Evolutionary conservation across 2,113 vertebrate genomes (phyloP).

Genomic region (Spea multiplicata): DNA sequence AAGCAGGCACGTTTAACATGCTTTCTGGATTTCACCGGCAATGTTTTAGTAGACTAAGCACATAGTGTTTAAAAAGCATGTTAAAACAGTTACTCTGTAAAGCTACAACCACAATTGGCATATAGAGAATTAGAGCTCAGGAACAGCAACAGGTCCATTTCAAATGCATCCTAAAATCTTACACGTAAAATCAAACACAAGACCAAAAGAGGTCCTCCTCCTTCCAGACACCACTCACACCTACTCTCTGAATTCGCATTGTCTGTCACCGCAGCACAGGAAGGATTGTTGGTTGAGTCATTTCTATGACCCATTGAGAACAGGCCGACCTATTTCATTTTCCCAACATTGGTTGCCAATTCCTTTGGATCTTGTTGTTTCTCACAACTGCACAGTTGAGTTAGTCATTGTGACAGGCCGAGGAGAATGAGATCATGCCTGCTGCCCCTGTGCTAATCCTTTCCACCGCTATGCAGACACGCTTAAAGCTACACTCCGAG

Average conservation of each 20-base stretch:
- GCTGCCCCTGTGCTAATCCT: slow-evolving; percentile 9
- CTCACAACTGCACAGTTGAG: slow-evolving; percentile 14
- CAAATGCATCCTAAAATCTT: too few species aligned
- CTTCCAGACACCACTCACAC: not conserved
- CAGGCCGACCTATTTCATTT: slow-evolving; percentile 16
- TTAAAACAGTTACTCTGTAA: too few species aligned
- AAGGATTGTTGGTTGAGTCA: slow-evolving; percentile 16
- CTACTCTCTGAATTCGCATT: not conserved
- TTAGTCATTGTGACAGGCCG: slow-evolving; percentile 36
- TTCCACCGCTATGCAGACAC: not conserved
- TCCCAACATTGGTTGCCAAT: not conserved
- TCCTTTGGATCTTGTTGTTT: not conserved
- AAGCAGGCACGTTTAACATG: too few species aligned
- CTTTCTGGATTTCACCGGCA: too few species aligned
- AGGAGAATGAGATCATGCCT: slow-evolving; percentile 33
- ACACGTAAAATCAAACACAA: too few species aligned
- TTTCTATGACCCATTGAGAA: slow-evolving; percentile 24
- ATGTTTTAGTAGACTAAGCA: too few species aligned
- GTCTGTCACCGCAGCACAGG: not conserved
- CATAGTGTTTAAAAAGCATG: too few species aligned
- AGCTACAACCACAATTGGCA: too few species aligned
- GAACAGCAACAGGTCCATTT: too few species aligned
- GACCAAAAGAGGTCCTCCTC: too few species aligned
- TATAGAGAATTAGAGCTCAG: too few species aligned
- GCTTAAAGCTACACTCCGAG: not conserved